Percentiles rank a stretch among this genome's conserved stretches.
These are phyloP conservation scores for Tribolium freemani DNA, from an alignment of 2,888 invertebrate genomes.

Conservation along the genomic window DNA sequence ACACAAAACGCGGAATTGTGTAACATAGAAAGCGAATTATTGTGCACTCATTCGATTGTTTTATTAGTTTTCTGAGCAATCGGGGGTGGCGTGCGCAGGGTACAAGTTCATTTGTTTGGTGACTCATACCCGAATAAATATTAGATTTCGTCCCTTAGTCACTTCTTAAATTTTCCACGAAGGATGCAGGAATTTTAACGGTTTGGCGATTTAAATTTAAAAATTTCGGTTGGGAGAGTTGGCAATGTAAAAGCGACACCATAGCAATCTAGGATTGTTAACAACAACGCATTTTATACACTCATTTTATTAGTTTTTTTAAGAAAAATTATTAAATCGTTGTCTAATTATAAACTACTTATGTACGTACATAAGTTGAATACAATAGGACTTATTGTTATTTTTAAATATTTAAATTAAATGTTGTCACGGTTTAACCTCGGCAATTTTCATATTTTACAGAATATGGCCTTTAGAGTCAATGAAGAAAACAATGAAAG, in stretches of 20 bases:
- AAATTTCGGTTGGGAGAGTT: background rate
- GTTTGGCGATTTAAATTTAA: background rate
- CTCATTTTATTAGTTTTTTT: too few relatives aligned
- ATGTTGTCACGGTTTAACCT: background rate
- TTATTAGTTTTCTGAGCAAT: background rate
- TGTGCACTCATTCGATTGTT: background rate
- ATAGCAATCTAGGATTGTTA: background rate
- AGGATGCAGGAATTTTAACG: background rate
- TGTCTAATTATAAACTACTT: too few relatives aligned
- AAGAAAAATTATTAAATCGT: too few relatives aligned
- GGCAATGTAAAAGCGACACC: background rate
- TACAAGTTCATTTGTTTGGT: slow-evolving; percentile 26
- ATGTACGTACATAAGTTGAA: background rate
- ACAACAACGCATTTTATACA: too few relatives aligned
- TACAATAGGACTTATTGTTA: background rate
- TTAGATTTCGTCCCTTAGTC: slow-evolving; percentile 17
- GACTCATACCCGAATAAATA: slow-evolving; percentile 35
- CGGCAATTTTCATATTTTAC: background rate
- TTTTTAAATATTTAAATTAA: background rate
- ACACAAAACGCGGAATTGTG: slow-evolving; percentile 1
- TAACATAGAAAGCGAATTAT: slow-evolving; percentile 29
- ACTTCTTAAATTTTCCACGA: slow-evolving; percentile 3
- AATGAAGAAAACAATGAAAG: background rate
- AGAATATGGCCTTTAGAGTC: background rate
- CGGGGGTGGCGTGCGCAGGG: background rate